phyloP scores from a whole-genome alignment of 2,113 vertebrate genomes.

The Microcebus griseorufus region DNA sequence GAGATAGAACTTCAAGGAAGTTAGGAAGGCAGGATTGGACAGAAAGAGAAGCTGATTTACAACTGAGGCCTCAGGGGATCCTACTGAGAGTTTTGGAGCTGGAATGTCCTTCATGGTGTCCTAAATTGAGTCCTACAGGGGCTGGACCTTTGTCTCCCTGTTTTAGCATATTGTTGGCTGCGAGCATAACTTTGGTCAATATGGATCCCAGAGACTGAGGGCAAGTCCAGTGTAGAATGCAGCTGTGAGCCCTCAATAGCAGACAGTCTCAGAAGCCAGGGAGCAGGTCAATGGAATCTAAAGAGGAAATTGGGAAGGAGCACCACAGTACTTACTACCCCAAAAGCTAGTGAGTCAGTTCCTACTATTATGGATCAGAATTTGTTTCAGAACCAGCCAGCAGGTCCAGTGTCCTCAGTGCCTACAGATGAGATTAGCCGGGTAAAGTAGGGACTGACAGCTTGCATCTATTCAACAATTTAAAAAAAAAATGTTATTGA shows the following conservation, averaged over 20 bases:
- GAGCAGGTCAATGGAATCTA: background rate
- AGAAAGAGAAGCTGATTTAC: background rate
- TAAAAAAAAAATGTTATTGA: background rate
- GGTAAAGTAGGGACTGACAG: background rate
- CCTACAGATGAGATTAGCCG: background rate
- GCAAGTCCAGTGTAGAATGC: background rate
- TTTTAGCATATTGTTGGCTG: background rate
- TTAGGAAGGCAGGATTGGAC: background rate
- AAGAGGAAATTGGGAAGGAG: background rate
- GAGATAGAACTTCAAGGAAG: background rate
- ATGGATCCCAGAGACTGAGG: background rate
- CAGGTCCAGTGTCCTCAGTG: background rate
- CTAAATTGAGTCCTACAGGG: background rate
- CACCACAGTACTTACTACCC: background rate
- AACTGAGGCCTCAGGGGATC: background rate
- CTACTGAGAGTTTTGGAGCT: background rate
- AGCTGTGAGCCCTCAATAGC: background rate
- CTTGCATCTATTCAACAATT: background rate
- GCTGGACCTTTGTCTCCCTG: background rate
- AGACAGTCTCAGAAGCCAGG: background rate
- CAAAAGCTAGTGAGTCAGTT: background rate
- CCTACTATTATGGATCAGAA: background rate
- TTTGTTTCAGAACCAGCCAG: background rate
- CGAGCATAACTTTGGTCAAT: background rate
- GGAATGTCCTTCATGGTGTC: background rate